These are phyloP conservation scores for Nipponacmea schrenckii DNA, from an alignment of 2,888 invertebrate species.

Conservation along the genomic window DNA sequence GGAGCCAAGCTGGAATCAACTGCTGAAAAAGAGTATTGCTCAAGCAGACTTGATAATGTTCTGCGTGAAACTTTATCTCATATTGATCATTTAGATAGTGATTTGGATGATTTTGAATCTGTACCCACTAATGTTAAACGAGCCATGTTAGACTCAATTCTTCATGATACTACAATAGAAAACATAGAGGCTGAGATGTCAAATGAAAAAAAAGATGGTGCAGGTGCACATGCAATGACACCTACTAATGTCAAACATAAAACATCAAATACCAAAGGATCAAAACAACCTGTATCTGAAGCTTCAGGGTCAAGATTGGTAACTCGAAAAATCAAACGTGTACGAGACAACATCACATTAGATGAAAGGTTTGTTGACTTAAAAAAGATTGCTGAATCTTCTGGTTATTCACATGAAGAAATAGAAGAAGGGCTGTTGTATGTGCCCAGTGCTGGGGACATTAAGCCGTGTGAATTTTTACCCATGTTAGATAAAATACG, in stretches of 20 bases:
- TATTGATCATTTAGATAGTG: conserved; percentile 40
- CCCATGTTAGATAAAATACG: conserved; percentile 32
- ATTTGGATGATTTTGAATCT: conserved; percentile 38
- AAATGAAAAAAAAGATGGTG: conserved; percentile 18
- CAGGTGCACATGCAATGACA: not conserved
- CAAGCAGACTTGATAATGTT: conserved; percentile 27
- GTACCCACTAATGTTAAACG: conserved; percentile 38
- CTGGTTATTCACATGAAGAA: conserved; percentile 38
- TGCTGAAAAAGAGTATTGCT: conserved; percentile 18
- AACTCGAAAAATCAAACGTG: conserved; percentile 14
- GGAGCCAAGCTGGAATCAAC: conserved; percentile 22
- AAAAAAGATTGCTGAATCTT: conserved; percentile 36
- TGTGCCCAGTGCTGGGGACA: conserved; percentile 36
- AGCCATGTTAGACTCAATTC: conserved; percentile 41
- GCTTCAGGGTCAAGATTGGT: conserved; percentile 15
- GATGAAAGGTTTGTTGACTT: conserved; percentile 32
- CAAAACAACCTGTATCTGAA: conserved; percentile 9
- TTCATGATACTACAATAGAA: conserved; percentile 29
- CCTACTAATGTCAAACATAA: not conserved
- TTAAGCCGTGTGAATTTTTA: conserved; percentile 46
- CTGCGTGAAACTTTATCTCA: conserved; percentile 40
- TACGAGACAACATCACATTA: not conserved
- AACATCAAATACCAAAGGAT: not conserved
- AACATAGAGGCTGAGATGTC: conserved; percentile 34
- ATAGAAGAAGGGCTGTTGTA: conserved; percentile 40